Evolutionary conservation across 2,888 invertebrate genomes (phyloP).

Genomic region (Erynnis tages): DNA sequence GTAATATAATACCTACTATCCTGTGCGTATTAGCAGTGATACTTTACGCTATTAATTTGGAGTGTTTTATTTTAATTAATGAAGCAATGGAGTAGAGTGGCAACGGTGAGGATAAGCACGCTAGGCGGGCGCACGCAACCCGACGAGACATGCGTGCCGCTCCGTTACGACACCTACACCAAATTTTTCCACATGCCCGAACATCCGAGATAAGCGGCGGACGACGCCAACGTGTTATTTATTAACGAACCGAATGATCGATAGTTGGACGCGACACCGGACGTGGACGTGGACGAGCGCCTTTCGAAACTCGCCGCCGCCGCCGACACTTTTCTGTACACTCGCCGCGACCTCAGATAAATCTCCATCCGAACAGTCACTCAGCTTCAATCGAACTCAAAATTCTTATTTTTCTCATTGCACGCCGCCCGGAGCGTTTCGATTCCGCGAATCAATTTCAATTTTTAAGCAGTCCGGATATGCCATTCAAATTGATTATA

Average conservation of each 20-base stretch:
- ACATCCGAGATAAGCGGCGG: slow-evolving; percentile 76
- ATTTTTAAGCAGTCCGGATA: slow-evolving; percentile 27
- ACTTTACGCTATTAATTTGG: slow-evolving; percentile 24
- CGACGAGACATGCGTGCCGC: slow-evolving; percentile 73
- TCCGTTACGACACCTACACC: slow-evolving; percentile 80
- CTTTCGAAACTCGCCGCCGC: slow-evolving; percentile 74
- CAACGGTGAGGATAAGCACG: slow-evolving; percentile 62
- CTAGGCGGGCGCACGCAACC: slow-evolving; percentile 65
- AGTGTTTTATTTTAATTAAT: slow-evolving; percentile 61
- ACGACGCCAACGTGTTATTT: slow-evolving; percentile 79
- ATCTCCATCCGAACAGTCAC: slow-evolving; percentile 54
- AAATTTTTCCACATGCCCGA: slow-evolving; percentile 81
- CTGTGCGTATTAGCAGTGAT: no score
- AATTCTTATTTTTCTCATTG: slow-evolving; percentile 40
- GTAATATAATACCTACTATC: no score
- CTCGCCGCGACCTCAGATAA: slow-evolving; percentile 52
- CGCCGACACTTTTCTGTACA: slow-evolving; percentile 47
- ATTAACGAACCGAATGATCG: slow-evolving; percentile 82
- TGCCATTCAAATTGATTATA: slow-evolving; percentile 27
- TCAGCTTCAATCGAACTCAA: slow-evolving; percentile 46
- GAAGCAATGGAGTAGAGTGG: slow-evolving; percentile 52
- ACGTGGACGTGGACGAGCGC: slow-evolving; percentile 67
- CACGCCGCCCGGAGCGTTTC: slow-evolving; percentile 18
- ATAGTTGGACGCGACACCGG: slow-evolving; percentile 80
- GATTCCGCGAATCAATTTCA: slow-evolving; percentile 28